These are phyloP conservation scores for Manis crassicaudata DNA, from an alignment of 2,797 vertebrate genomes.

Conservation along the genomic window DNA sequence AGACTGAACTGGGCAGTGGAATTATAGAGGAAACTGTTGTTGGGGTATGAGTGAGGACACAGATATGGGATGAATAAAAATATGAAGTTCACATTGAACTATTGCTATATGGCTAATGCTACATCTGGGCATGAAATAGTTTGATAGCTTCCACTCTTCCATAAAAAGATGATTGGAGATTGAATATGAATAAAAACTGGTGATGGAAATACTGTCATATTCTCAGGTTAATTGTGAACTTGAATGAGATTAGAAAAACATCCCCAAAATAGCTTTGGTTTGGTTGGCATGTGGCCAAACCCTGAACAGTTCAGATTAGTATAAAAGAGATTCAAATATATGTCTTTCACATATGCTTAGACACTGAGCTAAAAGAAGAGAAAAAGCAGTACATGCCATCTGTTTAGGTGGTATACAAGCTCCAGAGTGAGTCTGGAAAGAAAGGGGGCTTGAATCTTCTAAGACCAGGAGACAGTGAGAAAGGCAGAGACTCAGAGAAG, in stretches of 20 bases:
- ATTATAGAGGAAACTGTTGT: constrained; percentile 24
- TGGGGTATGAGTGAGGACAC: background rate
- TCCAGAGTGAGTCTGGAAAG: background rate
- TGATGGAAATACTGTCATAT: constrained; percentile 48
- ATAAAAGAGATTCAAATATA: constrained; percentile 65
- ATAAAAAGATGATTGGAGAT: constrained; percentile 11
- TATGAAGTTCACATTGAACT: background rate
- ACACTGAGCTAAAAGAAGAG: constrained; percentile 66
- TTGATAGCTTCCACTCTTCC: constrained; percentile 10
- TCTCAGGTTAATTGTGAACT: constrained; percentile 75
- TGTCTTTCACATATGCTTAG: constrained; percentile 53
- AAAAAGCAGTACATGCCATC: constrained; percentile 56
- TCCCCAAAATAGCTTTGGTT: constrained; percentile 70
- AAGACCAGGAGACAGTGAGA: background rate
- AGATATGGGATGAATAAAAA: background rate
- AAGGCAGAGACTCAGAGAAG: background rate
- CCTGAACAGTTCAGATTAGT: constrained; percentile 57
- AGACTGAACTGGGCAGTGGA: background rate
- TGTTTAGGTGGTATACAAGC: background rate
- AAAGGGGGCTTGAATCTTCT: background rate
- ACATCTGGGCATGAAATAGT: background rate
- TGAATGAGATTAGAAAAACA: constrained; percentile 72
- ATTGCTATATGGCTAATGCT: background rate
- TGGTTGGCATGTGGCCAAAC: constrained; percentile 42
- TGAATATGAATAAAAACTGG: constrained; percentile 49